Percentiles rank a stretch among this genome's conserved stretches.
phyloP scores from a whole-genome alignment of 2,113 vertebrate species.

The Psophia crepitans region DNA sequence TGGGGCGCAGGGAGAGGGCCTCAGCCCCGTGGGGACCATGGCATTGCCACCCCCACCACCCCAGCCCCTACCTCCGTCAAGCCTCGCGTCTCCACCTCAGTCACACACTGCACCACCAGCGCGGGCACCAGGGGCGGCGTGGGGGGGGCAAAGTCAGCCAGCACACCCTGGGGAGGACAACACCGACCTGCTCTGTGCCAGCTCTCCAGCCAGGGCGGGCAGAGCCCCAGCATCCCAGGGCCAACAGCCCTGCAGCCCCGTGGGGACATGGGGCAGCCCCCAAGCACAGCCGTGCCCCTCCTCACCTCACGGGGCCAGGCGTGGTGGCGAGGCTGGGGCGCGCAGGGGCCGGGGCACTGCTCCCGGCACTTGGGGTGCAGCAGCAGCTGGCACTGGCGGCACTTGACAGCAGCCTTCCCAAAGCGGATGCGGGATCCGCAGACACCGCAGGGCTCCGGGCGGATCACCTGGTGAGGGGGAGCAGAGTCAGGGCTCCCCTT shows the following conservation, averaged over 20 bases:
- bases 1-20: neutral
- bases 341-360: slow-evolving; percentile 50
- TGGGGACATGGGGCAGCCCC: accelerated
- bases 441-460: slow-evolving; percentile 72
- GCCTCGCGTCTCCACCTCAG: slow-evolving; percentile 83
- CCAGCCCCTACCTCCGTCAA: slow-evolving; percentile 73
- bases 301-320: slow-evolving; percentile 1
- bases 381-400: slow-evolving; percentile 76
- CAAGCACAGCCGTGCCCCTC: accelerated
- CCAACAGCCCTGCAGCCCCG: accelerated
- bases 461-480: slow-evolving; percentile 75
- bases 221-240: neutral
- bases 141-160: slow-evolving; percentile 76
- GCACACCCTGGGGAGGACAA: slow-evolving; percentile 56
- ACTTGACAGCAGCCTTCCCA: slow-evolving; percentile 80
- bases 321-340: neutral
- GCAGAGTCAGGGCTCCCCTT: neutral
- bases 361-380: slow-evolving; percentile 79
- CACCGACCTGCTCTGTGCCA: accelerated
- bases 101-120: slow-evolving; percentile 80
- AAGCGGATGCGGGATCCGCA: slow-evolving; percentile 84
- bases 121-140: slow-evolving; percentile 70
- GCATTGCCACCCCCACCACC: accelerated
- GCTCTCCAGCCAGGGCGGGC: neutral
- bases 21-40: accelerated